phyloP scores from a whole-genome alignment of 2,797 vertebrate species.

The Acrocephalus scirpaceus region DNA sequence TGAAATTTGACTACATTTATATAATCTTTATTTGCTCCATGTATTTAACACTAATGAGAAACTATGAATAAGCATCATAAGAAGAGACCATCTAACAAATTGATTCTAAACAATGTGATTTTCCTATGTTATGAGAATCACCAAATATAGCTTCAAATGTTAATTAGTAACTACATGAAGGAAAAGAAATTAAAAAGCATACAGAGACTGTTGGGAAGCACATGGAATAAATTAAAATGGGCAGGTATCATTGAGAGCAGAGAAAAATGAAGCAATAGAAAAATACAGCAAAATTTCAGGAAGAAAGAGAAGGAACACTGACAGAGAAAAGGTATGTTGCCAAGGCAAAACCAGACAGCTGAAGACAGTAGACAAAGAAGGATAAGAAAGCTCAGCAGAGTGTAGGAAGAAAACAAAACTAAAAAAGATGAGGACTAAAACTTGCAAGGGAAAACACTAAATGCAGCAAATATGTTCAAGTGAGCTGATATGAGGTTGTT shows the following conservation, averaged over 20 bases:
- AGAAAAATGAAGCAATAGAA: not conserved
- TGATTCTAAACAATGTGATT: not conserved
- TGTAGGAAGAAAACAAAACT: slow-evolving; percentile 12
- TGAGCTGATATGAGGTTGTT: not conserved
- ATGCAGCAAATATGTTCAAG: not conserved
- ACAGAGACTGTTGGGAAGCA: not conserved
- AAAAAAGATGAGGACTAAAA: not conserved
- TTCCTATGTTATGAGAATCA: not conserved
- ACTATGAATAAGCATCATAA: not conserved
- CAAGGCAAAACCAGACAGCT: not conserved
- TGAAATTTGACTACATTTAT: not conserved
- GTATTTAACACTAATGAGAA: not conserved
- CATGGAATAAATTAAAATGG: not conserved
- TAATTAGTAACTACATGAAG: not conserved
- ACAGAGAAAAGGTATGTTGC: slow-evolving; percentile 5
- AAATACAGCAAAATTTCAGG: not conserved
- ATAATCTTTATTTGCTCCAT: not conserved
- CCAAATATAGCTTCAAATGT: not conserved
- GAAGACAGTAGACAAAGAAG: slow-evolving; percentile 36
- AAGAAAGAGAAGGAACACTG: not conserved
- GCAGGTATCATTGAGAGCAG: not conserved
- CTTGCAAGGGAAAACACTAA: slow-evolving; percentile 3
- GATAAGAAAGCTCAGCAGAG: slow-evolving; percentile 9
- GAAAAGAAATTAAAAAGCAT: not conserved
- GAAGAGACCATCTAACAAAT: not conserved